Evolutionary conservation across 23 tunicate genomes (phyloP), one percentile per base, ranked within the genome.

Genomic region (Ciona savignyi): DNA sequence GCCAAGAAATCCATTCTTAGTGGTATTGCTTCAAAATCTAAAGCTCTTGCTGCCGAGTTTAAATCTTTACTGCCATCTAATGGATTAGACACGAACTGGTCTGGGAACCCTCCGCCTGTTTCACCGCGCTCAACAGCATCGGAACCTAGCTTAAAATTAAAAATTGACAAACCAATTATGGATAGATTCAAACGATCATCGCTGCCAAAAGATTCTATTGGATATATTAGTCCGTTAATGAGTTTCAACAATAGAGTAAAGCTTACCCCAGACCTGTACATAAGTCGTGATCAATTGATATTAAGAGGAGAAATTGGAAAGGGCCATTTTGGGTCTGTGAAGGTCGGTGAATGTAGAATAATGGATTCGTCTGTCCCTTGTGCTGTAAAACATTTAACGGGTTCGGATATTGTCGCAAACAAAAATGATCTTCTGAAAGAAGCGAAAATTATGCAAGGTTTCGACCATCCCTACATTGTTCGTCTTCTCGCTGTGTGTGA

Each of bases 241-340:
- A 81, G 81, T 22, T 11, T 2, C 25, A 9, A 67, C 21, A 34
- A 33, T 22, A 51, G 48, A 35, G 26, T 20, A 26, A 25, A 25
- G 32, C 23, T 87, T 25, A 78, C 78, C 19, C 82, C 79, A 0
- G 86, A 81, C 65, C 79, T 87, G 0, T 80, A 56, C 68, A 76
- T 87, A n/a, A 48, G 24, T 1, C 29, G 33, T 33, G 62, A 65
- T 30, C 29, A 79, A 62, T 21, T 87, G 23, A 32, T 27, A 15
- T 29, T 80, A 25, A 34, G 67, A 51, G 83, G 71, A 15, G 78
- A 49, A 31, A 32, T 87, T 27, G 95, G 95, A 23, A 65, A 62
- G 22, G 95, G 95, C 3, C 81, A 87, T 66, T 87, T 87, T 76
- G 95, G 95, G 25, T 32, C 66, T 67, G 95, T 87, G 2, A 68